phyloP scores from a whole-genome alignment of 2,797 vertebrate genomes.

The Coilia nasus region DNA sequence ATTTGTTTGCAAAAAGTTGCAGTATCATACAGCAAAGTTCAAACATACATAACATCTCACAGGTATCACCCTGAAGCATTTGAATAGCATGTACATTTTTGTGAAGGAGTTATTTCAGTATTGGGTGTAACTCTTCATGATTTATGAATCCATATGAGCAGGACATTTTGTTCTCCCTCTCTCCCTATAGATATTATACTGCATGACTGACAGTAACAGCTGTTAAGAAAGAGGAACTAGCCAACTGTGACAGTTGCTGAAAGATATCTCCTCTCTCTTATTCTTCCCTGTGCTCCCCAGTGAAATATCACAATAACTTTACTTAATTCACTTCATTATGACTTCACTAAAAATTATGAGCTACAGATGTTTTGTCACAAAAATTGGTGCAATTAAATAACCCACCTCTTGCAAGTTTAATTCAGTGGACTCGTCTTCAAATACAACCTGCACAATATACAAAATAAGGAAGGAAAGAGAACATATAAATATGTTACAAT shows the following conservation, averaged over 20 bases:
- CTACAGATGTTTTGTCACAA: not conserved
- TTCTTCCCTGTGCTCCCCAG: not conserved
- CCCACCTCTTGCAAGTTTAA: slow-evolving; percentile 56
- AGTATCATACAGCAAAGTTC: not conserved
- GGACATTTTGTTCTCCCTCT: not conserved
- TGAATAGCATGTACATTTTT: not conserved
- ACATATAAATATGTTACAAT: not conserved
- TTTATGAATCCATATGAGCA: not conserved
- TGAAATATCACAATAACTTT: not conserved
- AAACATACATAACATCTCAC: too few species aligned
- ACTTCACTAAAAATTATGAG: not conserved
- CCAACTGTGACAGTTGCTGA: not conserved
- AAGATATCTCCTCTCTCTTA: not conserved
- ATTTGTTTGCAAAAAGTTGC: not conserved
- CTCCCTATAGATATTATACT: not conserved
- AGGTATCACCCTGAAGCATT: not conserved
- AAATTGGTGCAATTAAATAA: not conserved
- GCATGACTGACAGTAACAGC: not conserved
- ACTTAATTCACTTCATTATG: not conserved
- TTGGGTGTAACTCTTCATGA: not conserved
- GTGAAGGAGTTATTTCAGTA: not conserved
- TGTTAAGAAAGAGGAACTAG: not conserved
- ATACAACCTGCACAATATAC: slow-evolving; percentile 45
- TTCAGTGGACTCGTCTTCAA: slow-evolving; percentile 54
- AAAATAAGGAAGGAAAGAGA: not conserved